Evolutionary conservation across 1,140 invertebrate species (phyloP), one percentile per base, ranked within the genome.

Genomic region (Eueides isabella): DNA sequence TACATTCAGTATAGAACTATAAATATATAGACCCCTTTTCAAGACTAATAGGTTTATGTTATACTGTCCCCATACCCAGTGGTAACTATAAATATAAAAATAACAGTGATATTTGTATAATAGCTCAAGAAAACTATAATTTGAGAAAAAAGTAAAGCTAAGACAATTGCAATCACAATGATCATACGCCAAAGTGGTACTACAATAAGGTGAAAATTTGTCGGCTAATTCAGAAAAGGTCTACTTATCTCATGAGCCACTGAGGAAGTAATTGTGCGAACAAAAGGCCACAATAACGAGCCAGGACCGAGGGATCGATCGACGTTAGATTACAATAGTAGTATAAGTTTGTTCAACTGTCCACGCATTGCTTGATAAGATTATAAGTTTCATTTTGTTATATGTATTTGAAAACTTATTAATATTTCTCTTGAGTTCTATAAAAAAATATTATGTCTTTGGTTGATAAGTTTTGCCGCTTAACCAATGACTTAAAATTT

Each of bases 241-340:
- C 72, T 63, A 66, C 80, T 85, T 84, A 82, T 82, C 83, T 75
- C 35, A 75, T 75, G 79, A 80, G 80, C 80, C 76, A 77, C 78
- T 84, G 71, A 84, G 82, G 75, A 81, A 79, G 82, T 80, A 80
- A 84, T 85, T 84, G 75, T 72, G 71, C 72, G 71, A 84, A 84
- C 84, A 83, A 80, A 85, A 75, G 79, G 69, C 61, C 75, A 75
- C 69, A 80, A 80, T 84, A 84, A 82, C 76, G 80, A 81, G 71
- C 1, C 19, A 19, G 71, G 44, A 55, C 30, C 48, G 19, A 67
- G 69, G 62, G 71, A 61, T 30, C 28, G 71, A 70, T 66, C 67
- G 75, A 44, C 38, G 35, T 28, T 30, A 68, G 75, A 76, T 76
- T 72, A 63, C 28, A 68, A 61, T 71, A 67, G 65, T 72, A 71